Percentiles rank a stretch among this genome's conserved stretches.
Conservation (phyloP, 2,113 vertebrate species). For the Microtus pennsylvanicus region DNA sequence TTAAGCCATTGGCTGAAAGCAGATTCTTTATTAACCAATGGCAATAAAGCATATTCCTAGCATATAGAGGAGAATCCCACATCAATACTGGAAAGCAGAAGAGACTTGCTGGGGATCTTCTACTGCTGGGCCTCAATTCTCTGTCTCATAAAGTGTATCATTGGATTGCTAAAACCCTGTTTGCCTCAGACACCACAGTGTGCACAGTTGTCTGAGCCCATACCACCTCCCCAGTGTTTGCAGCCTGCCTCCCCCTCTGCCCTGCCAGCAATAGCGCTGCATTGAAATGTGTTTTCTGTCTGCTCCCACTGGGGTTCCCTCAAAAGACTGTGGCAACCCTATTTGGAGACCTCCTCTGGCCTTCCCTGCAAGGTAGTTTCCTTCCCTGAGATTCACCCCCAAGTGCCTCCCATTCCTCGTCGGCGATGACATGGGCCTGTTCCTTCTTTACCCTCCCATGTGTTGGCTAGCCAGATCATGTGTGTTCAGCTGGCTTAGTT, state of each 20-base stretch:
- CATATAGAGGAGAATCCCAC: no score
- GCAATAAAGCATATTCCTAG: no score
- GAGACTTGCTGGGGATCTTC: not conserved
- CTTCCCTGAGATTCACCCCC: not conserved
- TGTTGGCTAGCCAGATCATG: not conserved
- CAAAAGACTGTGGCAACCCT: not conserved
- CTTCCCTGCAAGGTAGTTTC: not conserved
- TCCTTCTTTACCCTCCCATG: not conserved
- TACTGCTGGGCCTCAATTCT: not conserved
- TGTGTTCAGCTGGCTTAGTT: not conserved
- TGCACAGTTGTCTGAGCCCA: not conserved
- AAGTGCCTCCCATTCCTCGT: not conserved
- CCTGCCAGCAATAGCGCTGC: not conserved
- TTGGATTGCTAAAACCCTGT: not conserved
- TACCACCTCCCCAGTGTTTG: not conserved
- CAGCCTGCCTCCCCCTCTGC: fast-evolving
- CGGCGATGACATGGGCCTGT: fast-evolving
- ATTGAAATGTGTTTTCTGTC: not conserved
- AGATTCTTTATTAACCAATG: no score
- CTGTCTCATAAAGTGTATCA: not conserved
- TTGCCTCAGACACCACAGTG: not conserved
- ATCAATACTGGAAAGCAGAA: not conserved
- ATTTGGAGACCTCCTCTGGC: not conserved
- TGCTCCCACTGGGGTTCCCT: not conserved
- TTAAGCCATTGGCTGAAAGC: no score